phyloP scores from a whole-genome alignment of 2,113 vertebrate species.

The Neotragus pygmaeus region DNA sequence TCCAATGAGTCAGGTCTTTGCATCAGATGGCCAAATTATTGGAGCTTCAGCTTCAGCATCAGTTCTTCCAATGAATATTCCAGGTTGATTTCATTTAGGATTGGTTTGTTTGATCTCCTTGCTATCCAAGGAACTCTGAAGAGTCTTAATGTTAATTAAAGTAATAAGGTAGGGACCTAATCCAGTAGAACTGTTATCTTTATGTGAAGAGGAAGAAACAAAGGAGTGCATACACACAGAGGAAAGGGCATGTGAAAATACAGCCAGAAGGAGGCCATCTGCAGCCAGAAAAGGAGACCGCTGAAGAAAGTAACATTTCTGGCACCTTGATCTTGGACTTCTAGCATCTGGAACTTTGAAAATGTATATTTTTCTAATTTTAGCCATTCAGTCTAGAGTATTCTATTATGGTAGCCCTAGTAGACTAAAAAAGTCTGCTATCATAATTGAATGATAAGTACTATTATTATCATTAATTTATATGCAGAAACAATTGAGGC shows the following conservation, averaged over 20 bases:
- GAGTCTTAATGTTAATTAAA: not conserved
- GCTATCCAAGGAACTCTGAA: not conserved
- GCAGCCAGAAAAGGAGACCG: not conserved
- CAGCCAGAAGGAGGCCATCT: not conserved
- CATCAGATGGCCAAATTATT: not conserved
- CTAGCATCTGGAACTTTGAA: not conserved
- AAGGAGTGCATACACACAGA: not conserved
- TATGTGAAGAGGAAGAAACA: not conserved
- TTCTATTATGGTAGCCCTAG: not conserved
- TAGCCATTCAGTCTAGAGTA: not conserved
- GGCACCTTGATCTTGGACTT: not conserved
- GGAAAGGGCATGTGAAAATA: not conserved
- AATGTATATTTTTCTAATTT: not conserved
- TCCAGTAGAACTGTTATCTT: not conserved
- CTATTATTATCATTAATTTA: not conserved
- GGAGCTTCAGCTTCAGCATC: not conserved
- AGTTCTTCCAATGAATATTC: not conserved
- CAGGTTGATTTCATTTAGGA: not conserved
- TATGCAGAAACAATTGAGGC: not conserved
- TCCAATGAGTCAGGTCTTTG: not conserved
- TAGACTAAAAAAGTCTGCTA: not conserved
- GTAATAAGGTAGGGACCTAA: not conserved
- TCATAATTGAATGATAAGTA: not conserved
- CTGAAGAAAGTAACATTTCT: not conserved
- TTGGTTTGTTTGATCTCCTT: not conserved